phyloP scores from a whole-genome alignment of 2,113 vertebrate species.

The Lophochroa leadbeateri region DNA sequence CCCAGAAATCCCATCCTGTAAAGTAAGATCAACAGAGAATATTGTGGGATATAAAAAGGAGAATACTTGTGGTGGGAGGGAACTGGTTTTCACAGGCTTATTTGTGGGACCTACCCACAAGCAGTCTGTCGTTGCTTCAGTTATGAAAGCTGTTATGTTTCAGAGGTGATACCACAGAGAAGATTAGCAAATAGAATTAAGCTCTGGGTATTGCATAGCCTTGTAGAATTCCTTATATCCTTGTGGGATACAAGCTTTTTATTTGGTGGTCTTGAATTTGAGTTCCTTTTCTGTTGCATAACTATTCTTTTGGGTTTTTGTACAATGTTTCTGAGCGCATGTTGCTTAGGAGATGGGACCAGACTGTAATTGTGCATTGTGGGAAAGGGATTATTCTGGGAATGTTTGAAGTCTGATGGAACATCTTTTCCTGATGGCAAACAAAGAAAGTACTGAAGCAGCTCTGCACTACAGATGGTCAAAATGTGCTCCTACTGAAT shows the following conservation, averaged over 20 bases:
- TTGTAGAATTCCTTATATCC: not conserved
- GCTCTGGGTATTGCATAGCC: not conserved
- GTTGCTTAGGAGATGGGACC: not conserved
- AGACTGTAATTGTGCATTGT: not conserved
- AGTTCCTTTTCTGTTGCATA: not conserved
- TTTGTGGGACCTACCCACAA: not conserved
- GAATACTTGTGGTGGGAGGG: not conserved
- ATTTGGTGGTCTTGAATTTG: not conserved
- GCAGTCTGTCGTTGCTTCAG: fast-evolving
- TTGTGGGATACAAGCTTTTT: not conserved
- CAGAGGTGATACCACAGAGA: not conserved
- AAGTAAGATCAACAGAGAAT: constrained; percentile 74
- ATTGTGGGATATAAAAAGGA: not conserved
- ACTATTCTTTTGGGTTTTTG: not conserved
- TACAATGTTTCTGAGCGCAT: not conserved
- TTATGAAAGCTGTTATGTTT: not conserved
- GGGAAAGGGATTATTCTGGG: not conserved
- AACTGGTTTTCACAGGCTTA: fast-evolving
- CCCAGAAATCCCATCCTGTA: constrained; percentile 43
- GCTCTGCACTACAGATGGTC: not conserved
- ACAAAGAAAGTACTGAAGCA: not conserved
- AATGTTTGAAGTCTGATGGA: not conserved
- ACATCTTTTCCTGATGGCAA: constrained; percentile 8
- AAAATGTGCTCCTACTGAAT: not conserved
- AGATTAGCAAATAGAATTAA: not conserved